phyloP scores from a whole-genome alignment of 2,113 vertebrate species.

The Limnothrissa miodon region DNA sequence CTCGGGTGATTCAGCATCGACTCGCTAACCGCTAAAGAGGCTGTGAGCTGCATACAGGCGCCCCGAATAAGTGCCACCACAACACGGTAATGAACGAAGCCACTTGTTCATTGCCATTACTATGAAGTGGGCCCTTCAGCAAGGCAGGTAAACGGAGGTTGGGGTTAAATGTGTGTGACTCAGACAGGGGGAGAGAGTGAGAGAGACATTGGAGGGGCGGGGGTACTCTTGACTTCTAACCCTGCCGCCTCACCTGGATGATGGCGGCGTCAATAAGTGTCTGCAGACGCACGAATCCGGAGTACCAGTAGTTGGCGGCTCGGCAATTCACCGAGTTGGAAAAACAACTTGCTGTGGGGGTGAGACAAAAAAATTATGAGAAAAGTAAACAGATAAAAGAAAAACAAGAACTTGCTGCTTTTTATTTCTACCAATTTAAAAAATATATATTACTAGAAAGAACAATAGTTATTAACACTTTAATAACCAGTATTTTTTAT shows the following conservation, averaged over 20 bases:
- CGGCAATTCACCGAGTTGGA: conserved; percentile 70
- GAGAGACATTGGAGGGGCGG: background rate
- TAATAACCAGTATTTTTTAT: no score
- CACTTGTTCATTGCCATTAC: background rate
- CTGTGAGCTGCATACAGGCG: background rate
- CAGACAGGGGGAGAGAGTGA: background rate
- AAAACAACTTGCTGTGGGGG: conserved; percentile 65
- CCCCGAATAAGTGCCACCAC: background rate
- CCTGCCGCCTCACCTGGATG: conserved; percentile 78
- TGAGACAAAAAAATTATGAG: conserved; percentile 7
- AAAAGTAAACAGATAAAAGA: background rate
- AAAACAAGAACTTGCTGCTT: background rate
- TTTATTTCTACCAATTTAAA: background rate
- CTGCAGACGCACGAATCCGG: conserved; percentile 85
- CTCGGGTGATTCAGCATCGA: background rate
- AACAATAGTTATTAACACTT: no score
- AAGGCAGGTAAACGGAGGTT: background rate
- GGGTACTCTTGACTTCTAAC: background rate
- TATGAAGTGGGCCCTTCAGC: background rate
- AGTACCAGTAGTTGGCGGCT: conserved; percentile 85
- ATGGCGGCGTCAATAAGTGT: conserved; percentile 87
- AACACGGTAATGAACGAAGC: background rate
- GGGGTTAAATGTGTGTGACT: background rate
- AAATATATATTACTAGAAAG: no score
- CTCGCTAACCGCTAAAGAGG: background rate